These are phyloP conservation scores for Anarrhichthys ocellatus DNA, from an alignment of 2,113 vertebrate species.

Conservation along the genomic window DNA sequence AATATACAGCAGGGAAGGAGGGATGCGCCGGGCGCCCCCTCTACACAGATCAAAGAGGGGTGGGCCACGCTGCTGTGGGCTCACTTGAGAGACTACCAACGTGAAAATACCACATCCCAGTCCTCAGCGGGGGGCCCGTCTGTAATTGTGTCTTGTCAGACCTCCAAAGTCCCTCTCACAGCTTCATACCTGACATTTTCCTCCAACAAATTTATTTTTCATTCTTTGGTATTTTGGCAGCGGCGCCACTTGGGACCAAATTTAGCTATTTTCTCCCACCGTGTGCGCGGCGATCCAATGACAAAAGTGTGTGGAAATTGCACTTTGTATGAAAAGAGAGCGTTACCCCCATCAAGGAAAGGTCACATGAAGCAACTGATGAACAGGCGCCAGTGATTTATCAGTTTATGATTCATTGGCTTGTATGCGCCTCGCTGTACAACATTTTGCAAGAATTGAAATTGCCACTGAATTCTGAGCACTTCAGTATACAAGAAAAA, in stretches of 20 bases:
- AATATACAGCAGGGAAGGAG: conserved; percentile 44
- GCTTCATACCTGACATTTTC: conserved; percentile 78
- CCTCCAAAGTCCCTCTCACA: conserved; percentile 76
- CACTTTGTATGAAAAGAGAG: conserved; percentile 50
- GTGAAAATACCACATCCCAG: conserved; percentile 76
- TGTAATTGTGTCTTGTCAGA: conserved; percentile 81
- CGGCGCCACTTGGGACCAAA: conserved; percentile 71
- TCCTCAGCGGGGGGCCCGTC: conserved; percentile 65
- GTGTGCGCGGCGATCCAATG: conserved; percentile 50
- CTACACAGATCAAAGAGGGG: conserved; percentile 72
- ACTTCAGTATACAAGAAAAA: neutral
- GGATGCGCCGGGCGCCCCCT: conserved; percentile 49
- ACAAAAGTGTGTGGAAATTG: conserved; percentile 60
- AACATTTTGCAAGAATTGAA: neutral
- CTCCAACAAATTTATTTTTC: conserved; percentile 76
- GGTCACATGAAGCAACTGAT: conserved; percentile 54
- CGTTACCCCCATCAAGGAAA: conserved; percentile 54
- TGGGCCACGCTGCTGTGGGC: conserved; percentile 56
- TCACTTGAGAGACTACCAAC: conserved; percentile 66
- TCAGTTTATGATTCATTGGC: conserved; percentile 36
- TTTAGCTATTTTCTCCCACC: conserved; percentile 62
- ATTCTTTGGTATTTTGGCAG: conserved; percentile 79
- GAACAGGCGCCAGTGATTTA: conserved; percentile 17
- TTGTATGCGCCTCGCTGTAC: neutral
- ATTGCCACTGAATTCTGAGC: neutral